phyloP scores from a whole-genome alignment of 2,113 vertebrate genomes.

The Neolamprologus devosi region DNA sequence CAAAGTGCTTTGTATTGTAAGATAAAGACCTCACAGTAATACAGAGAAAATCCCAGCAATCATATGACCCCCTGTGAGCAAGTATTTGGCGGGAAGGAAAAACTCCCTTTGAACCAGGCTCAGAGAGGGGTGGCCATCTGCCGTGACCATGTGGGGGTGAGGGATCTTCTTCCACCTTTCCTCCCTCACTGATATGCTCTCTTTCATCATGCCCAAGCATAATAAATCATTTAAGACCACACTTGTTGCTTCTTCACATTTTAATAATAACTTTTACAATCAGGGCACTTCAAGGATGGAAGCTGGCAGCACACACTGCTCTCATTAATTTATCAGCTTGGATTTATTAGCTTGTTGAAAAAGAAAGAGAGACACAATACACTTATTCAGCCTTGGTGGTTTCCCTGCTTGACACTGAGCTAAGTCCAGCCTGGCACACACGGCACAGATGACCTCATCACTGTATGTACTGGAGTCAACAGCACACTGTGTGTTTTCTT shows the following conservation, averaged over 20 bases:
- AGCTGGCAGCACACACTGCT: not conserved
- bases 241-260: not conserved
- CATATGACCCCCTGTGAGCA: not conserved
- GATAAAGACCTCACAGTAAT: not conserved
- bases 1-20: not conserved
- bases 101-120: not conserved
- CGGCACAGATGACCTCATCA: not conserved
- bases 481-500: not conserved
- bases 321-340: constrained; percentile 11
- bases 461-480: not conserved
- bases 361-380: not conserved
- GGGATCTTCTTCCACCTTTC: not conserved
- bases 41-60: not conserved
- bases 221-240: not conserved
- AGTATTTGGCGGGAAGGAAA: not conserved
- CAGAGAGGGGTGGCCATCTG: not conserved
- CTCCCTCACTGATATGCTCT: not conserved
- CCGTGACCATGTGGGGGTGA: not conserved
- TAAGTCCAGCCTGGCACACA: not conserved
- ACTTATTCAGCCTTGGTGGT: constrained; percentile 9
- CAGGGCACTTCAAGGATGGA: not conserved
- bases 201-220: not conserved
- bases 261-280: not conserved
- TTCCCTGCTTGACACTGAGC: not conserved
- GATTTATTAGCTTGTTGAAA: constrained; percentile 16